Base-by-base conservation (phyloP, 1,140 invertebrate genomes). In the Oscheius sp. region DNA sequence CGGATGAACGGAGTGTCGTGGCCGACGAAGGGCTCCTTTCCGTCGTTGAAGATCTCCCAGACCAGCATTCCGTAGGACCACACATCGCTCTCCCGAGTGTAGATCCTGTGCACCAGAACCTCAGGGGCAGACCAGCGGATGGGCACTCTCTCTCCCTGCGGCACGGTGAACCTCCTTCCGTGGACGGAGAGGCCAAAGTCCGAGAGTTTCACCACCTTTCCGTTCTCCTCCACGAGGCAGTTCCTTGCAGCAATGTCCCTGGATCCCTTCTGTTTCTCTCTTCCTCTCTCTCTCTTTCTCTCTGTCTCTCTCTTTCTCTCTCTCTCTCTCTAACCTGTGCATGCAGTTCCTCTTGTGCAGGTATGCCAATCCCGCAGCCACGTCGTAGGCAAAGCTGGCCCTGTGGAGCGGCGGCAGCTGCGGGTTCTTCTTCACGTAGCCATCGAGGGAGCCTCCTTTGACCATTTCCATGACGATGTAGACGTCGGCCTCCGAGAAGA, bases 321-420 rank as follows among this genome's bases (percentile, higher is more conserved):
- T n/a, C n/a, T n/a, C n/a, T n/a, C n/a, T n/a, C n/a, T n/a, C n/a
- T n/a, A n/a, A n/a, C n/a, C n/a, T n/a, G n/a, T n/a, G n/a, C n/a
- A n/a, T 97, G 94, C 95, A 95, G 85, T 94, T 95, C 82, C 95
- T 91, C 80, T 91, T 89, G 87, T 97, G 94, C 84, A 97, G 88
- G 86, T 96, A 97, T 26, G 92, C 90, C 93, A 97, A 96, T 67
- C 93, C 94, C 23, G 34, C 46, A 0, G 77, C 77, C 4, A 66
- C 77, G 62, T 73, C 42, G 15, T 46, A 34, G 29, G 74, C 72
- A n/a, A 78, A 70, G 26, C 65, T 62, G 32, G 69, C 32, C 20
- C 74, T 32, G 52, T 65, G n/a, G 34, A 62, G 36, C 58, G 49
- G 64, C 28, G 36, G 28, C 7, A 58, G 34, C 18, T 18, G 42